These are phyloP conservation scores for Brienomyrus brachyistius DNA, from an alignment of 2,113 vertebrate genomes.

Conservation along the genomic window DNA sequence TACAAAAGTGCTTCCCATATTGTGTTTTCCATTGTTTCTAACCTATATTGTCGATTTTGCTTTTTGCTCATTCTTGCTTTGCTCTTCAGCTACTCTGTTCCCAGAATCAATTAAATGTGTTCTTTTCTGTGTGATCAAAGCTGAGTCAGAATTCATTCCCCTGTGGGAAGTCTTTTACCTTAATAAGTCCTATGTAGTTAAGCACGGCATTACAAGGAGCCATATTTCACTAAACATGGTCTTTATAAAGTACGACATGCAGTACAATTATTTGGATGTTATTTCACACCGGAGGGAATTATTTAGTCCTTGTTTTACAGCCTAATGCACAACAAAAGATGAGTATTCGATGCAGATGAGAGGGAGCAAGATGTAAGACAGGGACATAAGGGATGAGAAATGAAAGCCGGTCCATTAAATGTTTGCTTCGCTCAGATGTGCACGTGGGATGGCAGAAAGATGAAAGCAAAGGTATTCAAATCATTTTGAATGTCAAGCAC, in stretches of 20 bases:
- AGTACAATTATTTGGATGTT: background rate
- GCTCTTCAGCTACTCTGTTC: background rate
- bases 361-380: background rate
- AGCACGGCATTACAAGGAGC: background rate
- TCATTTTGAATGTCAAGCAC: background rate
- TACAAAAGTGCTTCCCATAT: background rate
- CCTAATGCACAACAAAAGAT: conserved; percentile 11
- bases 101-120: background rate
- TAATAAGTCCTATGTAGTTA: background rate
- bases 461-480: background rate
- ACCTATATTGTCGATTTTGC: background rate
- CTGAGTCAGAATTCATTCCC: background rate
- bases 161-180: background rate
- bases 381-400: background rate
- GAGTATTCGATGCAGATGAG: background rate
- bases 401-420: background rate
- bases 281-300: background rate
- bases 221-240: background rate
- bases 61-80: background rate
- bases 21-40: background rate
- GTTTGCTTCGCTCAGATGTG: background rate
- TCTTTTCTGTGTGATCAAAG: background rate
- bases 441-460: background rate
- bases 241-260: background rate
- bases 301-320: background rate